Percentiles rank a stretch among this genome's conserved stretches.
Conservation (phyloP, 2,797 vertebrate genomes). For the Cercopithecus petaurista region DNA sequence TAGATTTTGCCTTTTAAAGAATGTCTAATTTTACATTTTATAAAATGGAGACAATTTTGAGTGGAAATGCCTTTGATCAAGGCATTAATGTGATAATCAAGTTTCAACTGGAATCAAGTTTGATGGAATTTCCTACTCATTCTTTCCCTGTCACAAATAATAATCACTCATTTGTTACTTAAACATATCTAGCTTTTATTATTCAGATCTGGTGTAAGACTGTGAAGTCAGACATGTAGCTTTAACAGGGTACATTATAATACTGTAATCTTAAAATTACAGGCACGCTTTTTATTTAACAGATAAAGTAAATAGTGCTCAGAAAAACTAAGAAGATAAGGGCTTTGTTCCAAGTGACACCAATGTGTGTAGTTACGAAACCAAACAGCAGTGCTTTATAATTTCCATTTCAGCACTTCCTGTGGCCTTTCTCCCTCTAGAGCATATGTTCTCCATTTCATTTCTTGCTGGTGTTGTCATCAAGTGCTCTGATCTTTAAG, state of each 20-base stretch:
- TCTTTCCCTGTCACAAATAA: conserved; percentile 24
- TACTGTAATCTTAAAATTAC: not conserved
- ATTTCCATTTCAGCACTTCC: not conserved
- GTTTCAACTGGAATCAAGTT: not conserved
- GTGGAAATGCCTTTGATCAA: conserved; percentile 26
- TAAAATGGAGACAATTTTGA: conserved; percentile 1
- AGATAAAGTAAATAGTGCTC: not conserved
- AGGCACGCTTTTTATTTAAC: not conserved
- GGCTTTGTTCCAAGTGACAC: not conserved
- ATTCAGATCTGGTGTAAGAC: not conserved
- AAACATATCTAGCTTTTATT: not conserved
- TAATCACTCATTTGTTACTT: conserved; percentile 9
- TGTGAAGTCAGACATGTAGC: rapidly evolving
- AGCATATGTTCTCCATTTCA: not conserved
- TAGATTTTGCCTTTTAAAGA: conserved; percentile 25
- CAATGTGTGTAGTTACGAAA: not conserved
- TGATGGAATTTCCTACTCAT: conserved; percentile 30
- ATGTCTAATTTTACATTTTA: conserved; percentile 37
- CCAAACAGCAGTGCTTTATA: not conserved
- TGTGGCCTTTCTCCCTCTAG: not conserved
- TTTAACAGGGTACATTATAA: not conserved
- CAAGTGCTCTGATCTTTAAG: not conserved
- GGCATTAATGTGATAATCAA: not conserved
- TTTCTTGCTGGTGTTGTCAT: not conserved
- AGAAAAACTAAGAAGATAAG: not conserved